Evolutionary conservation across 2,113 vertebrate genomes (phyloP).

Genomic region (Anhinga rufa): DNA sequence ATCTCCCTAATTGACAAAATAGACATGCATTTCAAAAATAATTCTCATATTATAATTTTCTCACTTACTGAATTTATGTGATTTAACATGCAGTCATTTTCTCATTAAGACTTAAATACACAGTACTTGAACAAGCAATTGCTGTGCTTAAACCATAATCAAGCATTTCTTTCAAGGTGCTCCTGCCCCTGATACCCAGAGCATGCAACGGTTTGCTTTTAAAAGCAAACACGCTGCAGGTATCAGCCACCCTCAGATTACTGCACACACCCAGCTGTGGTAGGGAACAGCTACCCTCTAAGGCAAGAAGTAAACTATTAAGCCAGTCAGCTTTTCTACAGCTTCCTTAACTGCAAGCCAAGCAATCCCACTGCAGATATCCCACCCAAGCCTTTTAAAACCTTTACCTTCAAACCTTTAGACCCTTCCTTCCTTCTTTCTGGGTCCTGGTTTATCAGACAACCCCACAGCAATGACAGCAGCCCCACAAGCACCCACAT

Average conservation of each 20-base stretch:
- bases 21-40: not conserved
- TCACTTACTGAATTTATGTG: not conserved
- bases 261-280: not conserved
- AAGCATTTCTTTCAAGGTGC: not conserved
- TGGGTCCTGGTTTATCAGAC: not conserved
- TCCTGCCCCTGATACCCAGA: not conserved
- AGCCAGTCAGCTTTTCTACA: not conserved
- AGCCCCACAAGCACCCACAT: not conserved
- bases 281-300: not conserved
- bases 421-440: not conserved
- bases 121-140: not conserved
- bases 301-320: not conserved
- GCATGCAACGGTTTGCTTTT: not conserved
- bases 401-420: not conserved
- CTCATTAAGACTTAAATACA: not conserved
- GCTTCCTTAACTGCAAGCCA: not conserved
- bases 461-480: not conserved
- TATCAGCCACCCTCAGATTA: not conserved
- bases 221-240: not conserved
- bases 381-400: not conserved
- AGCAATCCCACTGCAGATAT: not conserved
- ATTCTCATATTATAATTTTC: not conserved
- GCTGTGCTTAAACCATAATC: not conserved
- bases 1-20: not conserved
- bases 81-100: not conserved